Base-by-base conservation (phyloP, 2,113 vertebrate genomes). In the Embiotoca jacksoni region DNA sequence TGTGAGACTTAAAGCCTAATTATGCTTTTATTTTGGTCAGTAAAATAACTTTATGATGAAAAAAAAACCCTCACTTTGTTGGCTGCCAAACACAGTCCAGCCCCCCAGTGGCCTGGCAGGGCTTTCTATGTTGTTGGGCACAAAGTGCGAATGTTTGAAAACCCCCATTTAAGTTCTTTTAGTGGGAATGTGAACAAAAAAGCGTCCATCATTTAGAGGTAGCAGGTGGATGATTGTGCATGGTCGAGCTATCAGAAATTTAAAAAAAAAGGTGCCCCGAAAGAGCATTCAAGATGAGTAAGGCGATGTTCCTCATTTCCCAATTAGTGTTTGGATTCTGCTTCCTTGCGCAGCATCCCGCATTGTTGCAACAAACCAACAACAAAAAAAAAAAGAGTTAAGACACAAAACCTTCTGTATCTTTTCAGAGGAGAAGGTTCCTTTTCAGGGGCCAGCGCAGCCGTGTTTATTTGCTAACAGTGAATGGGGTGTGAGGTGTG, bases 221-320 rank as follows among this genome's bases (percentile, higher is more conserved):
- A 93, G 94, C 93, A 95, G 94, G 94, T 95, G 94, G 93, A 94
- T 88, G 81, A 85, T 89, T 93, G 93, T 92, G 71, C 85, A 93
- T 56, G 91, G 86, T 87, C 88, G 91, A 94, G 88, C 52, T 87
- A 88, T 84, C 85, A 54, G 70, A 87, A 82, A 86, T 84, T 23
- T 1, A 23, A 23, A 23, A 23, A 89, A 92, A 93, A 88, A 92
- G 90, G 90, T 86, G 75, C 72, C 83, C 23, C 72, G 75, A 89
- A 92, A 90, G 91, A 92, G 91, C 93, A 93, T 95, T 94, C 90
- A 92, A 16, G 52, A 84, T 55, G 32, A 61, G 67, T 75, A 89
- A 61, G 57, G 59, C 82, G 15, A 83, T 68, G 89, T 91, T 91
- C 87, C 86, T 86, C 75, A 88, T 90, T 91, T 91, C 86, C 93